These are phyloP conservation scores for Apostichopus parvimensis DNA, from an alignment of 35 echinoderm and acorn worm species.

Conservation along the genomic window DNA sequence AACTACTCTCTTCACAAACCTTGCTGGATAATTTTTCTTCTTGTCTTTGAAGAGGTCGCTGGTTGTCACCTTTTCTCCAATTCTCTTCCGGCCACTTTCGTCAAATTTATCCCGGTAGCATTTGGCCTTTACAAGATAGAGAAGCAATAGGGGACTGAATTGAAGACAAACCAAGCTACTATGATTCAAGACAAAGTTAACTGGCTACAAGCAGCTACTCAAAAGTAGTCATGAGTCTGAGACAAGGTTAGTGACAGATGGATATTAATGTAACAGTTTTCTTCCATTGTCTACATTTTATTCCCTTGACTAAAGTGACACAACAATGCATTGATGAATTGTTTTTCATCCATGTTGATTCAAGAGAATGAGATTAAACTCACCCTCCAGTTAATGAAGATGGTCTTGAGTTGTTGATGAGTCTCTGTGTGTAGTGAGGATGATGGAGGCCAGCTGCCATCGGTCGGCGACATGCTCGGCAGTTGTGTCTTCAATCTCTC, in stretches of 20 bases:
- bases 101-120: slow-evolving; percentile 89
- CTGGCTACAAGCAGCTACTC: too few species aligned
- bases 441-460: slow-evolving; percentile 82
- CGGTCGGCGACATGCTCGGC: slow-evolving; percentile 90
- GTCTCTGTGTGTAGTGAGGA: slow-evolving; percentile 66
- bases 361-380: background rate
- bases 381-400: slow-evolving; percentile 92
- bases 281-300: too few species aligned
- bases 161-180: too few species aligned
- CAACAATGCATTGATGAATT: too few species aligned
- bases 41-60: slow-evolving; percentile 98
- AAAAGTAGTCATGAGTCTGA: too few species aligned
- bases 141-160: background rate
- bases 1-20: slow-evolving; percentile 49
- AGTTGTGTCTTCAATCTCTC: slow-evolving; percentile 79
- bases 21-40: slow-evolving; percentile 86
- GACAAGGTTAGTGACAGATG: too few species aligned
- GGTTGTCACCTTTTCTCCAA: slow-evolving; percentile 91
- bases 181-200: too few species aligned
- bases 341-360: too few species aligned
- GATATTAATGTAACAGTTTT: too few species aligned
- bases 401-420: slow-evolving; percentile 83
- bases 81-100: slow-evolving; percentile 68
- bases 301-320: too few species aligned
- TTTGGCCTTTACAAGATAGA: slow-evolving; percentile 58